A percentile compares a stretch with the other conserved stretches of the same genome.
Conservation (phyloP, 2,888 invertebrate species). For the Meloe dianella region DNA sequence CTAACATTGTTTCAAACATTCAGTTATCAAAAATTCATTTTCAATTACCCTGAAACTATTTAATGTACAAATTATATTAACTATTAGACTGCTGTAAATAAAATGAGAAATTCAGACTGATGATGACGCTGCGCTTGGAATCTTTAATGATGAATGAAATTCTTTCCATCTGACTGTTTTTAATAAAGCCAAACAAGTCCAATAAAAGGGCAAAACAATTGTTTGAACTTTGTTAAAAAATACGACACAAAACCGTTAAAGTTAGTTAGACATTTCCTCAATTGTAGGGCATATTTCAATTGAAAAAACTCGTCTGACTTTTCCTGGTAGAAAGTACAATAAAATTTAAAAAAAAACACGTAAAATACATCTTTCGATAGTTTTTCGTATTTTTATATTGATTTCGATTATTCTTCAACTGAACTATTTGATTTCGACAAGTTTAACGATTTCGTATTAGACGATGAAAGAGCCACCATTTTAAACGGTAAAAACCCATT, state of each 20-base stretch:
- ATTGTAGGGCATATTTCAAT: slow-evolving; percentile 32
- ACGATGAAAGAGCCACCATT: background rate
- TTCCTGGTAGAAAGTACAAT: background rate
- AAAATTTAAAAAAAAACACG: background rate
- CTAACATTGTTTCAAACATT: background rate
- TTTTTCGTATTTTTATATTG: background rate
- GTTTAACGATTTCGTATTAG: slow-evolving; percentile 12
- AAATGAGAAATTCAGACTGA: background rate
- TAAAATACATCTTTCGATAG: background rate
- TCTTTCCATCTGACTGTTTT: background rate
- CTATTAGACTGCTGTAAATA: background rate
- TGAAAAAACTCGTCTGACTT: slow-evolving; percentile 13
- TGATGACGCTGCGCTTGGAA: background rate
- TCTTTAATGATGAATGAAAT: background rate
- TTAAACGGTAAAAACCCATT: slow-evolving; percentile 10
- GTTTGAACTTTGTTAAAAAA: too few species aligned
- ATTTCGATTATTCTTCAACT: background rate
- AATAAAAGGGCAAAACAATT: too few species aligned
- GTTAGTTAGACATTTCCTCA: slow-evolving; percentile 23
- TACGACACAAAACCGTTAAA: background rate
- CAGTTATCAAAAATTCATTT: background rate
- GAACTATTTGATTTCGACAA: slow-evolving; percentile 2
- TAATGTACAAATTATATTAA: background rate
- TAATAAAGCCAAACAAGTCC: too few species aligned
- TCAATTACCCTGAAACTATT: background rate